Base-by-base conservation (phyloP, 2,888 invertebrate species). In the Drosophila quinaria region DNA sequence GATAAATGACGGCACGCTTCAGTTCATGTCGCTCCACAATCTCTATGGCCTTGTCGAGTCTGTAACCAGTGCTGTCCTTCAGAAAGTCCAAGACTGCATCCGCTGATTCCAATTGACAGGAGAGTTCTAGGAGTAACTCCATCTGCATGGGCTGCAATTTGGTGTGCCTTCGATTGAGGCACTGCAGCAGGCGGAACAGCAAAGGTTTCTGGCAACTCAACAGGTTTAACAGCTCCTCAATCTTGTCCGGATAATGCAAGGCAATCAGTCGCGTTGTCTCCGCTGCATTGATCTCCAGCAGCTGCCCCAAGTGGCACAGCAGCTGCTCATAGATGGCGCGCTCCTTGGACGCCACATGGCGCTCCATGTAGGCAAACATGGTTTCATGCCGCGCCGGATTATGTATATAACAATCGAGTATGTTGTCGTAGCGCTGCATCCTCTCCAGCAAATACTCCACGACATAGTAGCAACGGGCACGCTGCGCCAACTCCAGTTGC, bases 361-460 rank as follows among this genome's bases (percentile, higher is more conserved):
- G 93, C 68, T 93, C 89, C 76, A 95, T 94, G 75, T 94, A 95
- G 60, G 91, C 92, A 83, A 94, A 96, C 64, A 95, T 94, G 80
- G 95, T 95, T 51, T 93, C 93, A 91, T 94, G 94, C 47, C 96
- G 93, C 11, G 94, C 91, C 22, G 94, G 93, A 88, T 96, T 96
- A 29, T 94, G 93, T 47, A 96, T 92, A 91, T 96, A 96, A 90
- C 96, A 96, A 6, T 94, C 93, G 6, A 96, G 89, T 56, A 96
- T 95, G 80, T 94, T 94, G 64, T 94, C 94, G 88, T 94, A 96
- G 61, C 95, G 94, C 47, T 94, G 92, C 42, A 94, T 91, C 74
- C 93, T 93, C 91, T 95, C 95, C 86, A 96, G 94, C 51, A 97
- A 91, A 89, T 94, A 93, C 90, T 96, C 96, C 82, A 95, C 95